Conservation (phyloP, 2,113 vertebrate genomes). For the Megatriorchis doriae region DNA sequence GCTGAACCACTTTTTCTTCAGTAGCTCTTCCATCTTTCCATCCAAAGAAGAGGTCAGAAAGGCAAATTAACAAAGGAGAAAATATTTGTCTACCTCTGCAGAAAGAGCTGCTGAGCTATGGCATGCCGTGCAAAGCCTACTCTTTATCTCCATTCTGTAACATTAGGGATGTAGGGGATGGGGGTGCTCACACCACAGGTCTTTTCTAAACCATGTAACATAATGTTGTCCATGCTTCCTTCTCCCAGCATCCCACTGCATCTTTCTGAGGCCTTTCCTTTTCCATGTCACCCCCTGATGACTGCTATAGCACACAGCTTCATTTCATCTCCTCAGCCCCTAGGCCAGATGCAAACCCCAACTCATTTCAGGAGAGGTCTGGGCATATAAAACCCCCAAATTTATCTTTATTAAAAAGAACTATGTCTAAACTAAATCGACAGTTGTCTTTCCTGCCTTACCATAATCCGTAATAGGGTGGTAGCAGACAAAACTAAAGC, state of each 20-base stretch:
- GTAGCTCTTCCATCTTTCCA: not conserved
- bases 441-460: not conserved
- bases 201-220: not conserved
- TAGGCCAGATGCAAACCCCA: not conserved
- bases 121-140: not conserved
- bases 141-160: not conserved
- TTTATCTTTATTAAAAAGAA: not conserved
- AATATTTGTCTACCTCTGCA: not conserved
- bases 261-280: not conserved
- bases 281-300: not conserved
- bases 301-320: not conserved
- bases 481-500: conserved; percentile 53
- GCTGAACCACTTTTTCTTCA: not conserved
- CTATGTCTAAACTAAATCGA: not conserved
- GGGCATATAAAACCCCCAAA: not conserved
- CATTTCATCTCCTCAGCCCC: fast-evolving
- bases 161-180: not conserved
- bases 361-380: not conserved
- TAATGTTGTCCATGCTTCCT: not conserved
- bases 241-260: not conserved
- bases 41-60: not conserved
- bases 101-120: not conserved
- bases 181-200: not conserved
- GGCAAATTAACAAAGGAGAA: not conserved
- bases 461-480: conserved; percentile 52